A percentile compares a stretch with the other conserved stretches of the same genome.
phyloP scores from a whole-genome alignment of 2,888 invertebrate species.

The Brachyopa scutellaris region DNA sequence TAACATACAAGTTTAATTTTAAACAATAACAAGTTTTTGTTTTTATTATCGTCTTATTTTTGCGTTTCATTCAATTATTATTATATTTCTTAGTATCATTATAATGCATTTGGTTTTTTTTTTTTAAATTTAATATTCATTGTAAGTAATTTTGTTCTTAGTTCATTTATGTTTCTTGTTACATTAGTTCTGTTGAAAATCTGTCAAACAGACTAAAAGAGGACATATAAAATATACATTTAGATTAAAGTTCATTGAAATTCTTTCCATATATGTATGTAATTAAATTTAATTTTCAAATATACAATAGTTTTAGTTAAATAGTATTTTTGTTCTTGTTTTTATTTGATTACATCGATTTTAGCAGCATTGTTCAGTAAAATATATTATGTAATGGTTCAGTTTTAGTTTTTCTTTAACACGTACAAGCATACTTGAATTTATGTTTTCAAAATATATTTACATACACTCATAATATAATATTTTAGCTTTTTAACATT shows the following conservation, averaged over 20 bases:
- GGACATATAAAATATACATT: conserved; percentile 71
- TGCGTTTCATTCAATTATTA: conserved; percentile 32
- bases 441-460: conserved; percentile 8
- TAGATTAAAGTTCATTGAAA: conserved; percentile 61
- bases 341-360: conserved; percentile 53
- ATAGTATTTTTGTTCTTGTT: conserved; percentile 12
- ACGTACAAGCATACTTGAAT: conserved; percentile 43
- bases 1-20: conserved; percentile 51
- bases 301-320: conserved; percentile 18
- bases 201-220: conserved; percentile 52
- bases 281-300: conserved; percentile 38
- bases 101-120: no score
- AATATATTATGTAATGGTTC: conserved; percentile 37
- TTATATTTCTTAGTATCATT: not conserved
- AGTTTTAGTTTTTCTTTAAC: conserved; percentile 14
- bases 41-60: conserved; percentile 66
- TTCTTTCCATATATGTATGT: conserved; percentile 3
- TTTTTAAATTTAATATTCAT: not conserved
- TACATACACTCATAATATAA: conserved; percentile 17
- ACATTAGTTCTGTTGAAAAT: conserved; percentile 44
- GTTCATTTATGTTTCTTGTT: conserved; percentile 8
- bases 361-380: conserved; percentile 57
- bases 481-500: conserved; percentile 6
- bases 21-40: conserved; percentile 60
- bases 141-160: no score